A percentile compares a stretch with the other conserved stretches of the same genome.
These are phyloP conservation scores for Cephus runcator DNA, from an alignment of 2,888 invertebrate genomes.

Conservation along the genomic window DNA sequence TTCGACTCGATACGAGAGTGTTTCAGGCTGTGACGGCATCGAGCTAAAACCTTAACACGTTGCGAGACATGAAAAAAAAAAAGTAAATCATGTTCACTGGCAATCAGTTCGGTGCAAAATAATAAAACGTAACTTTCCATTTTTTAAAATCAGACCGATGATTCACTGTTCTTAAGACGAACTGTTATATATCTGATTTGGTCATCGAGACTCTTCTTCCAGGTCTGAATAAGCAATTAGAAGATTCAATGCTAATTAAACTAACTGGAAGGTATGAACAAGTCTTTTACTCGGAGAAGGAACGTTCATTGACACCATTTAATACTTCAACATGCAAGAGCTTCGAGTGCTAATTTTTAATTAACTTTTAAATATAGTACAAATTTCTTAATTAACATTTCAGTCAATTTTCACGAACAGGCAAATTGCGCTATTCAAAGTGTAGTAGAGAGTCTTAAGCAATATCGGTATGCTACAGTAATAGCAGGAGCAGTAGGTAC, in stretches of 20 bases:
- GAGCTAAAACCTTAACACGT: background rate
- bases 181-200: background rate
- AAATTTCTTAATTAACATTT: background rate
- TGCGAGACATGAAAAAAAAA: background rate
- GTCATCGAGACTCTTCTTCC: background rate
- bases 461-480: background rate
- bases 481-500: background rate
- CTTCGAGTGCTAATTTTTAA: background rate
- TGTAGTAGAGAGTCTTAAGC: background rate
- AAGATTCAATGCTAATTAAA: background rate
- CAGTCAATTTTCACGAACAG: background rate
- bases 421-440: background rate
- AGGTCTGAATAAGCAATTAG: background rate
- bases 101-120: background rate
- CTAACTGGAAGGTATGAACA: background rate
- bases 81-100: background rate
- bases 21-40: conserved; percentile 1
- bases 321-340: background rate
- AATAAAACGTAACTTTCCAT: background rate
- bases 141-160: background rate
- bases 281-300: background rate
- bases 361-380: background rate
- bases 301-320: background rate
- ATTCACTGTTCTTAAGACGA: background rate
- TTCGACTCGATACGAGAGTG: background rate